Percentiles rank a stretch among this genome's conserved stretches.
phyloP scores from a whole-genome alignment of 2,888 invertebrate species.

The Trisateles emortualis region DNA sequence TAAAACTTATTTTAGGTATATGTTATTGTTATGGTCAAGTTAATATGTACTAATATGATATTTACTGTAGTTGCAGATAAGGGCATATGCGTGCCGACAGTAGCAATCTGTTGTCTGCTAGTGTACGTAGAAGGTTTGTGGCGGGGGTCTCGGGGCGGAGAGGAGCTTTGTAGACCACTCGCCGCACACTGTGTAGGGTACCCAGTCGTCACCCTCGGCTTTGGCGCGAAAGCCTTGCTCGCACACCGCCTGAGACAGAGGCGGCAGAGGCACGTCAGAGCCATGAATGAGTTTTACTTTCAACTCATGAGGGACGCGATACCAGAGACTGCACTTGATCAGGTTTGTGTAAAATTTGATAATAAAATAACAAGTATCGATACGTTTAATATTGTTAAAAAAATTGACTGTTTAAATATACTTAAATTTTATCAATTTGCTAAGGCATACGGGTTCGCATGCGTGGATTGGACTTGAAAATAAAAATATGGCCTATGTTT shows the following conservation, averaged over 20 bases:
- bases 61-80: conserved; percentile 89
- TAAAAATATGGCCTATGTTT: no score
- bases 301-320: conserved; percentile 96
- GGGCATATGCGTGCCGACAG: conserved; percentile 97
- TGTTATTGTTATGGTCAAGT: no score
- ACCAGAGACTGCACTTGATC: conserved; percentile 86
- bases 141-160: conserved; percentile 88
- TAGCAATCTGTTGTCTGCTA: conserved; percentile 97
- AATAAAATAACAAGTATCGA: no score
- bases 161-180: conserved; percentile 97
- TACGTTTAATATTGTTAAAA: background rate
- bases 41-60: no score
- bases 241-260: conserved; percentile 96
- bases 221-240: conserved; percentile 97
- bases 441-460: no score
- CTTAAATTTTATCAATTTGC: no score
- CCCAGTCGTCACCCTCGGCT: conserved; percentile 98
- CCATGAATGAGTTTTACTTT: conserved; percentile 98
- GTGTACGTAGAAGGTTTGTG: conserved; percentile 97
- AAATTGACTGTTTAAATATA: no score
- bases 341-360: conserved; percentile 59
- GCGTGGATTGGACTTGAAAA: no score
- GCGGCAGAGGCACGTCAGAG: conserved; percentile 96
- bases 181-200: conserved; percentile 98
- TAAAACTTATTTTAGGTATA: no score